Percentiles rank a stretch among this genome's conserved stretches.
These are phyloP conservation scores for Drosophila quadrilineata DNA, from an alignment of 1,140 invertebrate species.

Conservation along the genomic window DNA sequence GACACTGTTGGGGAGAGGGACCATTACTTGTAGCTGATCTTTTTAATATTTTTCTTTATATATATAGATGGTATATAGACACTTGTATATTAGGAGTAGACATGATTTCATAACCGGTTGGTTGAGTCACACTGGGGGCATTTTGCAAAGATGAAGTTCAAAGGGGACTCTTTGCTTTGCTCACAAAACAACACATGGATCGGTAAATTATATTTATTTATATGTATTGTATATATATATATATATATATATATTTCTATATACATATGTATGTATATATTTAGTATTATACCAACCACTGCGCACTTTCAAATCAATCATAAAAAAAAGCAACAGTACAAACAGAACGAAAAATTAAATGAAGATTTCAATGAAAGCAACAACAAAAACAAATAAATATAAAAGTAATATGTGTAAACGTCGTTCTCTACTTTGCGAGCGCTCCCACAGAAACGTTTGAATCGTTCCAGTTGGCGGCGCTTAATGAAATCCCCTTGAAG, in stretches of 20 bases:
- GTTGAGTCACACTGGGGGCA: conserved; percentile 16
- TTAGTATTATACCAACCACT: conserved; percentile 28
- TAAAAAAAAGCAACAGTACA: no score
- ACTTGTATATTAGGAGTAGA: neutral
- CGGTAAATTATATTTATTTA: conserved; percentile 1
- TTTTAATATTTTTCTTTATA: no score
- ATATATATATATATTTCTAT: neutral
- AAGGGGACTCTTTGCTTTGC: neutral
- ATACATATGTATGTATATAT: conserved; percentile 2
- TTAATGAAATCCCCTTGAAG: conserved; percentile 37
- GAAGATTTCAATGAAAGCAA: conserved; percentile 36
- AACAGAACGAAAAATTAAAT: no score
- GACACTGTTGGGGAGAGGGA: no score
- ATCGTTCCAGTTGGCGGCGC: conserved; percentile 31
- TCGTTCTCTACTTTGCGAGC: neutral
- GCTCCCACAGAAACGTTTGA: conserved; percentile 32
- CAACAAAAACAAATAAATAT: conserved; percentile 6
- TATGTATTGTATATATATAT: conserved; percentile 1
- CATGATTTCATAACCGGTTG: conserved; percentile 10
- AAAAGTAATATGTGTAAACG: conserved; percentile 23
- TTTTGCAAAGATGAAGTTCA: no score
- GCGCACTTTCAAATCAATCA: no score
- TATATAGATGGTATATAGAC: neutral
- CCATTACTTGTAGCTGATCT: no score
- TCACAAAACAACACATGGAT: conserved; percentile 14